Evolutionary conservation across 1,140 invertebrate genomes (phyloP).

Genomic region (Drosophila funebris): DNA sequence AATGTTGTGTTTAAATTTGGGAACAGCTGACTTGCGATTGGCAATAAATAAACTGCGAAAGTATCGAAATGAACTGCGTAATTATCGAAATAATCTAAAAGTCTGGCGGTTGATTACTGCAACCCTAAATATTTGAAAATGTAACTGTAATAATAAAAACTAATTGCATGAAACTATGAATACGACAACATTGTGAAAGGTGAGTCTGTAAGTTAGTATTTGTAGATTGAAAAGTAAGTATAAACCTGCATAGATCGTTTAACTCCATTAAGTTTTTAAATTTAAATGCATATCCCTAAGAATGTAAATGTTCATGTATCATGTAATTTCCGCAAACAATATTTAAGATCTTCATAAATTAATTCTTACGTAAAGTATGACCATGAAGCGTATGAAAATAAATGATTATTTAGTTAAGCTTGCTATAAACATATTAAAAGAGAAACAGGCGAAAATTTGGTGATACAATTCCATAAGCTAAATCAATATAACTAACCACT

Average conservation of each 20-base stretch:
- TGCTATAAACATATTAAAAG: not conserved
- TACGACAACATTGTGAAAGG: not conserved
- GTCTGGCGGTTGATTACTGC: not conserved
- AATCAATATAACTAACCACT: constrained; percentile 41
- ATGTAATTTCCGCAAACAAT: too few relatives aligned
- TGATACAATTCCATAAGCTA: not conserved
- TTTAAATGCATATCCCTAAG: too few relatives aligned
- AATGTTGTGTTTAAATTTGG: constrained; percentile 2
- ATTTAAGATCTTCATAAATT: too few relatives aligned
- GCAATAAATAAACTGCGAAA: not conserved
- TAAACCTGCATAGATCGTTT: too few relatives aligned
- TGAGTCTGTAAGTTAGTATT: not conserved
- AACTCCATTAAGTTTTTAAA: too few relatives aligned
- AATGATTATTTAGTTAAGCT: not conserved
- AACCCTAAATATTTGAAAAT: not conserved
- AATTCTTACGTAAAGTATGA: too few relatives aligned
- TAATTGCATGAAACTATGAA: not conserved
- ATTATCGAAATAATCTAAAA: not conserved
- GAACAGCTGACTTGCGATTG: constrained; percentile 19
- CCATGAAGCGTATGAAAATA: too few relatives aligned
- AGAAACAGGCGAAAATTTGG: not conserved
- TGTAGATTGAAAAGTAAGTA: too few relatives aligned
- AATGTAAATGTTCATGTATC: too few relatives aligned
- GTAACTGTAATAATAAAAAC: not conserved
- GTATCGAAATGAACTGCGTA: not conserved